Base-by-base conservation (phyloP, 92 coral and sea anemone species). In the Epizoanthus rinbou region DNA sequence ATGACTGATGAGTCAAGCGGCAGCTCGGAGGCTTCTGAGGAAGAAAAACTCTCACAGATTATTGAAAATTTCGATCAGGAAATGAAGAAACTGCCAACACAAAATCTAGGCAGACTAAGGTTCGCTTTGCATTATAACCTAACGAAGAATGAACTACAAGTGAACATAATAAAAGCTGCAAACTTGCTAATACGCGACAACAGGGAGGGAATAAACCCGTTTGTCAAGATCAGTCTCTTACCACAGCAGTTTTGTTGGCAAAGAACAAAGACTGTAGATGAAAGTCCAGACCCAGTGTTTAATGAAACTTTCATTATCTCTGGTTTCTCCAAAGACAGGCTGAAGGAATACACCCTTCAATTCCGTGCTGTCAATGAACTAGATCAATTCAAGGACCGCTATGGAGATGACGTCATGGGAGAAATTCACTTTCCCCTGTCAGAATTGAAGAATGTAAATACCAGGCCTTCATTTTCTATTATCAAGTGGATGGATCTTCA, bases 161-260 rank as follows among this genome's bases (percentile, higher is more conserved):
- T 96, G 76, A 94, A 91, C 35, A 84, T 96, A 4, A 91, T 94
- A 41, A 96, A 90, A 75, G 98, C 95, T 1, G 79, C 88, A 25
- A 87, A 86, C 39, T 90, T 96, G 45, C 90, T 89, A 6, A 85
- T 90, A 31, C 84, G 64, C n/a, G 93, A 93, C 50, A 90, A 90
- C 76, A 84, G 88, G 15, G 90, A 92, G 31, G 92, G 92, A 2
- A 90, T 94, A 0, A 96, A 86, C 41, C 94, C 97, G 9, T 92
- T 89, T 85, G 93, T 94, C 0, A 96, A 96, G 69, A 84, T 96
- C 24, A 88, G 93, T 56, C 85, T 96, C 11, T 87, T 96, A 1
- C 99, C 99, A 0, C 99, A 94, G 69, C 97, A 94, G 69, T 96
- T 92, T 79, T 96, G 99, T 43, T 96, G 99, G 99, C 99, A 96